A percentile compares a stretch with the other conserved stretches of the same genome.
Conservation (phyloP, 2,113 vertebrate species). For the Craseonycteris thonglongyai region DNA sequence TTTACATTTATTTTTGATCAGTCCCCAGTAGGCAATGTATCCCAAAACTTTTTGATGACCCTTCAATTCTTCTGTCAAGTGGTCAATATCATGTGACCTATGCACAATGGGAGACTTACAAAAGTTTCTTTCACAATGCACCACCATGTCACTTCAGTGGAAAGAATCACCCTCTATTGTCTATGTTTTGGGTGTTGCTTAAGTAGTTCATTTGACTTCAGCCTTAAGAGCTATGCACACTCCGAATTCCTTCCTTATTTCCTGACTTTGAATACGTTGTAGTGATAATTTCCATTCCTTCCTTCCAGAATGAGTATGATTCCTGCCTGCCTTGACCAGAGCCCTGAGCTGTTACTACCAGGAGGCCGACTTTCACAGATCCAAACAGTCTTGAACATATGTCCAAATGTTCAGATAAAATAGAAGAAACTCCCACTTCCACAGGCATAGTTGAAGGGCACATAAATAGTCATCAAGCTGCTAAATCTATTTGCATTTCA, state of each 20-base stretch:
- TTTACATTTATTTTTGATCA: neutral
- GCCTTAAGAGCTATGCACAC: neutral
- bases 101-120: neutral
- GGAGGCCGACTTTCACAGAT: neutral
- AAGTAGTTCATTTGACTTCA: neutral
- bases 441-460: conserved; percentile 55
- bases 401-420: conserved; percentile 44
- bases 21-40: too few species aligned
- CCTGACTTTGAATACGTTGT: neutral
- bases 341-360: conserved; percentile 22
- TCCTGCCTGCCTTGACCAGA: conserved; percentile 4
- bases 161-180: neutral
- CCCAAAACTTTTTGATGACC: neutral
- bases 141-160: fast-evolving
- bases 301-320: neutral
- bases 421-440: neutral
- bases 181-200: neutral
- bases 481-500: conserved; percentile 80
- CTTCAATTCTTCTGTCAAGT: neutral
- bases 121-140: fast-evolving
- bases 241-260: neutral
- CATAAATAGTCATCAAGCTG: conserved; percentile 74
- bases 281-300: neutral
- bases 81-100: neutral
- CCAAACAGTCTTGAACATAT: neutral